phyloP scores from a whole-genome alignment of 2,888 invertebrate species.

The Watsonalla binaria region DNA sequence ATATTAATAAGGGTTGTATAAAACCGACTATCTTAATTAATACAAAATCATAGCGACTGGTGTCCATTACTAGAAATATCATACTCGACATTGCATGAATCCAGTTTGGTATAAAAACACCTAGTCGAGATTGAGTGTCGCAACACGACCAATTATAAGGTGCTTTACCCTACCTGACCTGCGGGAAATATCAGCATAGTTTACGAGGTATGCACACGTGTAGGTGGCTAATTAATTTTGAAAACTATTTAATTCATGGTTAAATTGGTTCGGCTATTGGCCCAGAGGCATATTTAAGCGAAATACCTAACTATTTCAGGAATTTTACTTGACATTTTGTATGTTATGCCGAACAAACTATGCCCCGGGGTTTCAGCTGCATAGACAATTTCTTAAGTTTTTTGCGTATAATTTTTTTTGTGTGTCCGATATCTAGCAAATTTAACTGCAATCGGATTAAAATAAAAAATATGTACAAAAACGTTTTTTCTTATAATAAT shows the following conservation, averaged over 20 bases:
- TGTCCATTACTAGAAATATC: background rate
- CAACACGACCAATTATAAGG: constrained; percentile 5
- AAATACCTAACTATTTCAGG: too few species aligned
- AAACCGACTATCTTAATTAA: background rate
- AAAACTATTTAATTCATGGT: constrained; percentile 48
- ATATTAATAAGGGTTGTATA: too few species aligned
- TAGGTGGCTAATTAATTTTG: constrained; percentile 37
- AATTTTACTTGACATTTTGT: too few species aligned
- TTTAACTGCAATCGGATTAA: too few species aligned
- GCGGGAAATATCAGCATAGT: constrained; percentile 29
- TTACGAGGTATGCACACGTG: constrained; percentile 27
- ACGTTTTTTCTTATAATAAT: too few species aligned
- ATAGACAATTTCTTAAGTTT: too few species aligned
- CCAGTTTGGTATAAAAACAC: background rate
- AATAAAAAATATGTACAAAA: too few species aligned
- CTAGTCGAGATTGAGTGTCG: background rate
- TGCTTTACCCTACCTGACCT: constrained; percentile 25
- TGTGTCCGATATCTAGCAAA: too few species aligned
- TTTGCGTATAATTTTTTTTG: too few species aligned
- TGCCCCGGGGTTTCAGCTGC: too few species aligned
- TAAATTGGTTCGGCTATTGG: background rate
- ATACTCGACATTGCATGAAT: background rate
- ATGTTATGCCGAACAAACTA: too few species aligned
- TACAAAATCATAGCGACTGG: background rate
- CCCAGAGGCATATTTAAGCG: too few species aligned